A percentile compares a stretch with the other conserved stretches of the same genome.
phyloP scores from a whole-genome alignment of 2,797 vertebrate genomes.

The Mus minutoides region DNA sequence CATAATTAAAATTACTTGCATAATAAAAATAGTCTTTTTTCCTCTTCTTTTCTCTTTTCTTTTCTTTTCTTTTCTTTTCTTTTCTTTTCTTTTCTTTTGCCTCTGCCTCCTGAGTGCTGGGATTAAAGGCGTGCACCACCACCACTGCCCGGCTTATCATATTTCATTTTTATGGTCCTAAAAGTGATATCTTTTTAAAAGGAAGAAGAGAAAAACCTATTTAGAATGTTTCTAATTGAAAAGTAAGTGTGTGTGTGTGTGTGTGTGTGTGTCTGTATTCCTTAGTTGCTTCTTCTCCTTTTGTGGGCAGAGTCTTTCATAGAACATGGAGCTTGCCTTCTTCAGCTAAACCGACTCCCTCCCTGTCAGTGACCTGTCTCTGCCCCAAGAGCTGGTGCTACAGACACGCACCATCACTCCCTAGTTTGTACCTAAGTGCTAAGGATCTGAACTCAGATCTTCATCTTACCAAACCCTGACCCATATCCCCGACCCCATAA shows the following conservation, averaged over 20 bases:
- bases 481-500: neutral
- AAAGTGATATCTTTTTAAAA: slow-evolving; percentile 25
- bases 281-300: neutral
- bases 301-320: neutral
- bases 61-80: neutral
- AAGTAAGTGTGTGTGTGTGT: neutral
- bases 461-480: neutral
- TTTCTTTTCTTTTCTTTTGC: no score
- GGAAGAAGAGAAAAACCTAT: slow-evolving; percentile 42
- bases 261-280: neutral
- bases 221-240: slow-evolving; percentile 25
- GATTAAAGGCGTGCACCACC: neutral
- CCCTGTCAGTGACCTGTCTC: neutral
- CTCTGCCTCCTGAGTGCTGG: neutral
- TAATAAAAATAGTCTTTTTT: neutral
- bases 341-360: neutral
- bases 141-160: neutral
- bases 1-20: slow-evolving; percentile 2
- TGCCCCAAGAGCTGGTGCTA: neutral
- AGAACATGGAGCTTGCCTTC: neutral
- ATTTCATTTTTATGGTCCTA: slow-evolving; percentile 1
- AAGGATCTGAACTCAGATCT: neutral
- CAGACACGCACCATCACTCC: neutral
- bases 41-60: rapidly evolving
- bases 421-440: neutral